Evolutionary conservation across 2,113 vertebrate species (phyloP), one percentile per base, ranked within the genome.

Genomic region (Rhipidura dahli): DNA sequence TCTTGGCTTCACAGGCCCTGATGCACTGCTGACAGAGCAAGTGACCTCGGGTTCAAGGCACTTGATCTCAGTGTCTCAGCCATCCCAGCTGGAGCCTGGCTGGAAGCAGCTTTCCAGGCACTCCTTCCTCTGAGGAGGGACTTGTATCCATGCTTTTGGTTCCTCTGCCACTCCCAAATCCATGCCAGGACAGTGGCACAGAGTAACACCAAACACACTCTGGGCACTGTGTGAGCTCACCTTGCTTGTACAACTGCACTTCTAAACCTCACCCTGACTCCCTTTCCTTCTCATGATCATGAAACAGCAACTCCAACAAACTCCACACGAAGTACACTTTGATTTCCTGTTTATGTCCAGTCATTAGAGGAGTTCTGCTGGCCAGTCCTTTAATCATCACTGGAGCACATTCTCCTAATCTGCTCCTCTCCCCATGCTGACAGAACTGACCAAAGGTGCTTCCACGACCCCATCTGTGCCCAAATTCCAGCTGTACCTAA

Each of bases 401-500:
- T 1, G 4, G 0, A 51, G 56, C 14, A 64, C 2, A 1, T 15
- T 77, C 39, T 84, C 31, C 53, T 18, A 1, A 60, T 56, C 7
- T 30, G 47, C 83, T 59, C 37, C 47, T 87, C 45, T 66, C 26
- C 24, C 31, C 37, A 50, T n/a, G 30, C 51, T 54, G 80, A 40
- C 1, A 91, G n/a, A 42, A 47, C n/a, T 7, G 30, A 7, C 0
- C 3, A 37, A 35, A 61, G 26, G 8, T 45, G 50, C 14, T 24
- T 33, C 59, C 24, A 50, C 5, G 35, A 57, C 10, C 40, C 45
- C 81, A 1, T 5, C 42, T 61, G 19, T 7, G 77, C 35, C 54
- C 68, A 16, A 53, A 69, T 9, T 33, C 35, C 90, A 83, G 13
- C 56, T 27, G 70, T 97, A 99, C 99, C 99, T 81, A 99, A 95